Evolutionary conservation across 92 coral and sea anemone genomes (phyloP).

Genomic region (Meandrina meandrites): DNA sequence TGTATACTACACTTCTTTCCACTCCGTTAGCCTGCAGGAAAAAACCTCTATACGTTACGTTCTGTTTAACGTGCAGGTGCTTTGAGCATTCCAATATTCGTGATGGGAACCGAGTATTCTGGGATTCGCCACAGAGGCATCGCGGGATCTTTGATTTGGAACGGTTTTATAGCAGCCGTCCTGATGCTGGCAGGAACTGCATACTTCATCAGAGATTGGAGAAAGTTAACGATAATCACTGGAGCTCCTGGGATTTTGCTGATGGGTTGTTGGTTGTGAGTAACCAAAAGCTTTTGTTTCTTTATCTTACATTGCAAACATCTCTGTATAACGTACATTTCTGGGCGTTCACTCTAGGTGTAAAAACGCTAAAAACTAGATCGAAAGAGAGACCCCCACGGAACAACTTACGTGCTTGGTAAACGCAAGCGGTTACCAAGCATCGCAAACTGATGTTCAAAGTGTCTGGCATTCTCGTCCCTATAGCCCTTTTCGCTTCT

Average conservation of each 20-base stretch:
- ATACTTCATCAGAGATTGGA: conserved; percentile 63
- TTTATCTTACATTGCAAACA: neutral
- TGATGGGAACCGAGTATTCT: conserved; percentile 60
- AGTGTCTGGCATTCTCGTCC: too few species aligned
- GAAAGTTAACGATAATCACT: conserved; percentile 51
- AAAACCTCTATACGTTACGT: neutral
- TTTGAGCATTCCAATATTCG: conserved; percentile 59
- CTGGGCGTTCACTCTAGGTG: too few species aligned
- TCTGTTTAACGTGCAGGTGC: conserved; percentile 55
- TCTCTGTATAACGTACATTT: neutral
- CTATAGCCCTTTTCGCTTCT: too few species aligned
- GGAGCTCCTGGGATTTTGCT: conserved; percentile 64
- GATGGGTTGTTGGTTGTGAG: conserved; percentile 64
- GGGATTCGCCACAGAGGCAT: conserved; percentile 59
- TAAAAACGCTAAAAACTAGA: too few species aligned
- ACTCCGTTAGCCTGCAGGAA: too few species aligned
- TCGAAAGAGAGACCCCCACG: too few species aligned
- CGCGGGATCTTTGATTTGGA: conserved; percentile 55
- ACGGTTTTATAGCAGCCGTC: conserved; percentile 30
- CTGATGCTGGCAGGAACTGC: conserved; percentile 60
- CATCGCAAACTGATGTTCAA: too few species aligned
- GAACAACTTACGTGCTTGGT: too few species aligned
- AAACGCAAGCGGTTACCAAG: too few species aligned
- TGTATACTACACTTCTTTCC: too few species aligned
- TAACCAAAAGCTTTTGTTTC: neutral